These are phyloP conservation scores for Crossaster papposus DNA, from an alignment of 53 echinoderm and acorn worm species.

Conservation along the genomic window DNA sequence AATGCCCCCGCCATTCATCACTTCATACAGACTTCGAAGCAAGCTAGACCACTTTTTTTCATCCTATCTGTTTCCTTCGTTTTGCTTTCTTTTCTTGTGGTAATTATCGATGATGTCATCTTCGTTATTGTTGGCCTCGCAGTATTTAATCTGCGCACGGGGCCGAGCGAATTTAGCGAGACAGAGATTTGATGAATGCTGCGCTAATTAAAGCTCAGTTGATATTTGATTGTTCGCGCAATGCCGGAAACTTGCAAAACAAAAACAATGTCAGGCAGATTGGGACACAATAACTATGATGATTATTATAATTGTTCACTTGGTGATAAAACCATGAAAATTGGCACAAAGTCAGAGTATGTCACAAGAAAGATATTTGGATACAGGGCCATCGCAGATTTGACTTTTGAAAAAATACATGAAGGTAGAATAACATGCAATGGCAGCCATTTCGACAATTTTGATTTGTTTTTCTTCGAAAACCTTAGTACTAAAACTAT, in stretches of 20 bases:
- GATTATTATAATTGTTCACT: too few species aligned
- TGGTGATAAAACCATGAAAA: too few species aligned
- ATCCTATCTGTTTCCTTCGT: neutral
- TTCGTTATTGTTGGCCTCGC: slow-evolving; percentile 7
- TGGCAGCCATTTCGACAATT: too few species aligned
- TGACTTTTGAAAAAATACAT: too few species aligned
- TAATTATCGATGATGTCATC: slow-evolving; percentile 54
- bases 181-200: neutral
- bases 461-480: too few species aligned
- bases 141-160: neutral
- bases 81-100: neutral
- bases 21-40: neutral
- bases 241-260: neutral
- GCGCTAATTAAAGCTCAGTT: neutral
- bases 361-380: too few species aligned
- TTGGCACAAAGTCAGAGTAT: too few species aligned
- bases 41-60: neutral
- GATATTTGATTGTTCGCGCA: neutral
- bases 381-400: too few species aligned
- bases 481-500: too few species aligned
- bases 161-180: neutral
- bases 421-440: too few species aligned
- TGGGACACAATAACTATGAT: too few species aligned
- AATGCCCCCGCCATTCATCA: slow-evolving; percentile 39
- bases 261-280: neutral